Conservation (phyloP, 2,888 invertebrate genomes). For the Diogma glabrata region DNA sequence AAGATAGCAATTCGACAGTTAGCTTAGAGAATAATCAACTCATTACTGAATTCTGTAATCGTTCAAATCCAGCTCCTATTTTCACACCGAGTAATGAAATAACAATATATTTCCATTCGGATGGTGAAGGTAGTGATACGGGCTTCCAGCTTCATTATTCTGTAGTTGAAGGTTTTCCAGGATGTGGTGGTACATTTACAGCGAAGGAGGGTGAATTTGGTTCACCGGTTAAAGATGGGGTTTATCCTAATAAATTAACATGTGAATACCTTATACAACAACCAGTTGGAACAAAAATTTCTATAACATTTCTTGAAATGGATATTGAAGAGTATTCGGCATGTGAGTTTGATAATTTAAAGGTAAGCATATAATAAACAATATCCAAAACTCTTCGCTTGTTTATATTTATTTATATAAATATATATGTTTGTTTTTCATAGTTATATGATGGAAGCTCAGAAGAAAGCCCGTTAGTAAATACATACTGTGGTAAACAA, state of each 20-base stretch:
- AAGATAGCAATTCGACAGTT: conserved; percentile 19
- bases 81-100: conserved; percentile 52
- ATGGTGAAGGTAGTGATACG: conserved; percentile 45
- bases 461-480: conserved; percentile 49
- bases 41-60: conserved; percentile 61
- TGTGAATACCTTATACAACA: conserved; percentile 76
- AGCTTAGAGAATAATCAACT: conserved; percentile 3
- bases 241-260: conserved; percentile 41
- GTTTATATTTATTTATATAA: too few species aligned
- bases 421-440: too few species aligned
- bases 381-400: too few species aligned
- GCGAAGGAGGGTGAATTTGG: conserved; percentile 48
- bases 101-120: conserved; percentile 70
- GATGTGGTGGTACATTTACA: conserved; percentile 71
- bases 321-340: conserved; percentile 45
- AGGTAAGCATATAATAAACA: too few species aligned
- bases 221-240: conserved; percentile 47
- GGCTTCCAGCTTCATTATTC: conserved; percentile 82
- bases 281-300: conserved; percentile 48
- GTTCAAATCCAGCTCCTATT: conserved; percentile 59
- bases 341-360: conserved; percentile 55
- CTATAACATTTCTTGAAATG: conserved; percentile 52
- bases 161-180: conserved; percentile 57
- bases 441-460: conserved; percentile 48
- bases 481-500: conserved; percentile 58